Evolutionary conservation across 2,888 invertebrate genomes (phyloP), one percentile per base, ranked within the genome.

Genomic region (Seladonia tumulorum): DNA sequence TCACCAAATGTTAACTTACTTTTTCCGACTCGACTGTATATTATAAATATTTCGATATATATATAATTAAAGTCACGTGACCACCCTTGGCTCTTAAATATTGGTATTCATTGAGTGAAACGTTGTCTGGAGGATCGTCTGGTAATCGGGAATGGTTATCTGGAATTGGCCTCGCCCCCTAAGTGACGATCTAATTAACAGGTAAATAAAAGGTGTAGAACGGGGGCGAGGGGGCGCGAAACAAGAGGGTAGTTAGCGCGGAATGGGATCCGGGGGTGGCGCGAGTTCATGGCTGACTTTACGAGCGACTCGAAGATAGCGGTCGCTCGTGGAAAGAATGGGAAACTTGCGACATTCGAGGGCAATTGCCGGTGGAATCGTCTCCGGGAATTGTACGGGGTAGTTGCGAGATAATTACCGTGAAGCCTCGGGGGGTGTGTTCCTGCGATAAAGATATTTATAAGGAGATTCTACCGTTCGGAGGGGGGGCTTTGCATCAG

Each of bases 161-260:
- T 22, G 53, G 22, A 53, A 53, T 53, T 53, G 76, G 78, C 53
- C 4, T 45, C n/a, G n/a, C 22, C 53, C 14, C 35, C 39, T 22
- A 53, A 22, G 14, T 25, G 63, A 63, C 79, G 79, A 86, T 85
- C 81, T 86, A 85, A 86, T 86, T 86, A 86, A 82, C 79, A 86
- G 60, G 85, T 70, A 63, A 84, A 80, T 76, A 80, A 83, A 83
- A 71, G 60, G 70, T 42, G 57, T 63, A 74, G 77, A 70, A 39
- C 68, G n/a, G 70, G 60, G 39, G 14, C 22, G 16, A 22, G 12
- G 42, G 25, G 18, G 25, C 45, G 83, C 74, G 75, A 84, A 76
- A 85, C 85, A 84, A 83, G 76, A 60, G 84, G 79, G 84, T 83
- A 73, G 84, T 85, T 83, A 72, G 73, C 47, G 66, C 70, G 83